Evolutionary conservation across 2,888 invertebrate species (phyloP).

Genomic region (Ophion obscuratus): DNA sequence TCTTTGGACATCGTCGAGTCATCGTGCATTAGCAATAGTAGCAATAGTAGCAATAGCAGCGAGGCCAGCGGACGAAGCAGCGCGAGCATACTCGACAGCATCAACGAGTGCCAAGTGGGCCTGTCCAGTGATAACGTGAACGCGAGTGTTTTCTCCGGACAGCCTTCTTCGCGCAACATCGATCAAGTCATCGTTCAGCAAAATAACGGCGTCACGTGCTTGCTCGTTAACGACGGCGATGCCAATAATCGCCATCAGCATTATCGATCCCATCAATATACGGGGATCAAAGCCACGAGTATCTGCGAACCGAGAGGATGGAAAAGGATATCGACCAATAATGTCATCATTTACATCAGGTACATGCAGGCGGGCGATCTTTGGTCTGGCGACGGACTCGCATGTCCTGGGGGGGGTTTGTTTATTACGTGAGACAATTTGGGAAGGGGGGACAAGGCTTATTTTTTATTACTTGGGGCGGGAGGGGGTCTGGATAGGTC

Average conservation of each 20-base stretch:
- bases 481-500: no score
- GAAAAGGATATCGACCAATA: slow-evolving; percentile 90
- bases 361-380: slow-evolving; percentile 78
- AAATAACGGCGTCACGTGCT: slow-evolving; percentile 61
- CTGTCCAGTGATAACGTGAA: slow-evolving; percentile 72
- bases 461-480: no score
- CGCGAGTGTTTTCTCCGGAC: slow-evolving; percentile 78
- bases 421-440: no score
- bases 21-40: slow-evolving; percentile 79
- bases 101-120: slow-evolving; percentile 80
- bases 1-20: slow-evolving; percentile 87
- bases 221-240: slow-evolving; percentile 67
- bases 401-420: no score
- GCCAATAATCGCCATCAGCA: slow-evolving; percentile 72
- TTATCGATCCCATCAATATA: slow-evolving; percentile 72
- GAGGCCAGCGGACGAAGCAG: slow-evolving; percentile 75
- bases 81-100: slow-evolving; percentile 82
- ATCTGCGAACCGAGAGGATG: slow-evolving; percentile 90
- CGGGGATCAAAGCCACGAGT: slow-evolving; percentile 72
- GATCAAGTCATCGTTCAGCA: slow-evolving; percentile 69
- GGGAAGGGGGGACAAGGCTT: no score
- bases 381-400: no score
- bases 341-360: slow-evolving; percentile 92
- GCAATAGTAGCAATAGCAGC: slow-evolving; percentile 59
- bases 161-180: slow-evolving; percentile 77